phyloP scores from a whole-genome alignment of 2,113 vertebrate species.

The Hyaena hyaena region DNA sequence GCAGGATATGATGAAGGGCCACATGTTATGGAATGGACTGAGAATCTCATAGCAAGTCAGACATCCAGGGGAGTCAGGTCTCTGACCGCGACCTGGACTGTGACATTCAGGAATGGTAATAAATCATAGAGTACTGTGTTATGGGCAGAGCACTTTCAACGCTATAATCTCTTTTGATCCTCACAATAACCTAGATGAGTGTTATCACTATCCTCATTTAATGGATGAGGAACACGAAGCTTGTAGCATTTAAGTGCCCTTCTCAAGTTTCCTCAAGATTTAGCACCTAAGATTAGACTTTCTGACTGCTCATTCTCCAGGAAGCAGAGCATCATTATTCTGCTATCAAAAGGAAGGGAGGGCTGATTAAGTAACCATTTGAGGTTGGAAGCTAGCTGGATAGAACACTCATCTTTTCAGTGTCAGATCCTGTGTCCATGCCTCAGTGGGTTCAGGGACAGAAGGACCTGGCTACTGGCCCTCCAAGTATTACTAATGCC shows the following conservation, averaged over 20 bases:
- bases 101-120: background rate
- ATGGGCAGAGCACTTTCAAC: background rate
- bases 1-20: background rate
- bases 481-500: background rate
- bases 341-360: background rate
- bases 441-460: background rate
- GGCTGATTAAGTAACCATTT: background rate
- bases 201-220: background rate
- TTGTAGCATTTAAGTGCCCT: background rate
- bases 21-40: background rate
- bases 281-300: background rate
- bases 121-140: background rate
- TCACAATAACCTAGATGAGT: background rate
- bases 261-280: background rate
- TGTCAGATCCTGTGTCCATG: background rate
- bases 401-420: background rate
- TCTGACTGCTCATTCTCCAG: background rate
- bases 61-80: background rate
- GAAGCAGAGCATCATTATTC: background rate
- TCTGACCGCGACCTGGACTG: background rate
- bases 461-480: background rate
- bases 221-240: background rate
- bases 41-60: background rate
- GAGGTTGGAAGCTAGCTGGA: background rate
- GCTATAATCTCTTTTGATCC: background rate